phyloP scores from a whole-genome alignment of 2,888 invertebrate genomes.

The Drosophila paucipuncta region DNA sequence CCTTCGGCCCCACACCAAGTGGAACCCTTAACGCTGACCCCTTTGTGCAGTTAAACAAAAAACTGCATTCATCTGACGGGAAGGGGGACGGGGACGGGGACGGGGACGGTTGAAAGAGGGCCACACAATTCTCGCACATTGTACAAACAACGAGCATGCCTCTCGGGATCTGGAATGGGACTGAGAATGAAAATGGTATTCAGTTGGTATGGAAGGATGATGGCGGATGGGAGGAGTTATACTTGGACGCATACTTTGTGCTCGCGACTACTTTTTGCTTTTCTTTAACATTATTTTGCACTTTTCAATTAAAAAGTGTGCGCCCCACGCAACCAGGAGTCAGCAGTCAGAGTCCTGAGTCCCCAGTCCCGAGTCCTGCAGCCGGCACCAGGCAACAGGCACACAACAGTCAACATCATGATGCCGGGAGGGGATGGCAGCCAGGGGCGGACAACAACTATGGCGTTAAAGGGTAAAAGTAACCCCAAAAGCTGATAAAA shows the following conservation, averaged over 20 bases:
- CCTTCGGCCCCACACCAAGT: background rate
- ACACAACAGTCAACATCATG: conserved; percentile 14
- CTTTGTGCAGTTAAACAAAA: conserved; percentile 59
- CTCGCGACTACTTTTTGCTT: conserved; percentile 78
- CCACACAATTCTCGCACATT: conserved; percentile 45
- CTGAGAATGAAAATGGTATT: conserved; percentile 18
- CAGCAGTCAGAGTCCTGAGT: background rate
- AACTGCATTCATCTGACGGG: conserved; percentile 72
- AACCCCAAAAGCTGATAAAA: conserved; percentile 80
- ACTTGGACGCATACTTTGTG: conserved; percentile 71
- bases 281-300: conserved; percentile 82
- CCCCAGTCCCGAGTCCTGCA: conserved; percentile 1
- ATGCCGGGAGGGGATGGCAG: conserved; percentile 13
- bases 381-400: conserved; percentile 3
- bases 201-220: conserved; percentile 27
- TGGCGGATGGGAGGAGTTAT: conserved; percentile 23
- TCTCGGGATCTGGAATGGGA: conserved; percentile 57
- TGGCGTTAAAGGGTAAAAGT: conserved; percentile 68
- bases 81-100: background rate
- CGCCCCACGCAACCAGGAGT: conserved; percentile 49
- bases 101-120: background rate
- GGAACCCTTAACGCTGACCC: conserved; percentile 43
- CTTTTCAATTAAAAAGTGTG: conserved; percentile 79
- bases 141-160: conserved; percentile 72
- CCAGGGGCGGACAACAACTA: conserved; percentile 26